A percentile compares a stretch with the other conserved stretches of the same genome.
Evolutionary conservation across 2,113 vertebrate species (phyloP).

Genomic region (Litocranius walleri): DNA sequence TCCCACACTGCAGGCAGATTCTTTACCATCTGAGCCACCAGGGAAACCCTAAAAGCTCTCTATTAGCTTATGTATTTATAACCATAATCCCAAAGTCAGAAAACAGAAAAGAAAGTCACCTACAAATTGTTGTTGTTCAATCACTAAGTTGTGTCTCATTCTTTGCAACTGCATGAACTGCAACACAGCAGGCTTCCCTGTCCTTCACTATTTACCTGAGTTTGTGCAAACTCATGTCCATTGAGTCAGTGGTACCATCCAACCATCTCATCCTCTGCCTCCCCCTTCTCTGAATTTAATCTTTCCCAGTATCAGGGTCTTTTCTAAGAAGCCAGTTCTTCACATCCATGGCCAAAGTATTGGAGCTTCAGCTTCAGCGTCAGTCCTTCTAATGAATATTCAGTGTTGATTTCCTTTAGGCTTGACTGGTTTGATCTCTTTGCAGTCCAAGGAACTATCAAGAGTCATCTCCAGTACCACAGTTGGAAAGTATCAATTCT

Average conservation of each 20-base stretch:
- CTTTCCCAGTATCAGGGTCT: background rate
- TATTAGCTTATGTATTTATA: background rate
- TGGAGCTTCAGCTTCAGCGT: background rate
- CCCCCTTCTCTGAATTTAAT: background rate
- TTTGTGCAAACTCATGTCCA: background rate
- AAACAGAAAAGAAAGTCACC: background rate
- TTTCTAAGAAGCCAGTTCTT: background rate
- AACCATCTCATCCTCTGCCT: background rate
- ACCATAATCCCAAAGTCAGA: background rate
- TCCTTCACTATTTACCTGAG: background rate
- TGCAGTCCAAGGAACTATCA: background rate
- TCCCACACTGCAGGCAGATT: background rate
- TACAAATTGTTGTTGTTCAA: background rate
- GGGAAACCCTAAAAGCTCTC: background rate
- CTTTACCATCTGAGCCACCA: background rate
- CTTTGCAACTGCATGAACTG: background rate
- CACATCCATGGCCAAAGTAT: background rate
- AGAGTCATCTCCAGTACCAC: background rate
- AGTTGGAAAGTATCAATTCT: background rate
- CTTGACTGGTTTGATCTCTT: background rate
- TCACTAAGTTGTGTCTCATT: background rate
- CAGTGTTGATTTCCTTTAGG: background rate
- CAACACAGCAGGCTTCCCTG: background rate
- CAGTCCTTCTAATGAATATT: background rate
- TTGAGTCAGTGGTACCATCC: background rate